Conservation (phyloP, 2,888 invertebrate species). For the Agonopterix arenella region DNA sequence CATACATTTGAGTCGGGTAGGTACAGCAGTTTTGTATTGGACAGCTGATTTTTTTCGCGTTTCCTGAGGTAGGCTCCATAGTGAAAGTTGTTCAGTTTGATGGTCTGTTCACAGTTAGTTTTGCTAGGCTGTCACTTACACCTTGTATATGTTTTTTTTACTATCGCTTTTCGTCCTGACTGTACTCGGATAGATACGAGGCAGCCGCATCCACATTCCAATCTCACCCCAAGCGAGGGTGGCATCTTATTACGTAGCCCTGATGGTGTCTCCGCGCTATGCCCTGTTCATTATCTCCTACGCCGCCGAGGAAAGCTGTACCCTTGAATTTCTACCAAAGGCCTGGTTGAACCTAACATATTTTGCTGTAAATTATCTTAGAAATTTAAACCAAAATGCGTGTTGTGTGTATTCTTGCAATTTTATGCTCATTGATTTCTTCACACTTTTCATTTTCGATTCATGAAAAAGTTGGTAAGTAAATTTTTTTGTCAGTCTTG, state of each 20-base stretch:
- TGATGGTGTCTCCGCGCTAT: slow-evolving; percentile 11
- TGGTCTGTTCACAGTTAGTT: too few species aligned
- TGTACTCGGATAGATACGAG: neutral
- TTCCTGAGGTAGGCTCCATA: too few species aligned
- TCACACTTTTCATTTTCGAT: slow-evolving; percentile 39
- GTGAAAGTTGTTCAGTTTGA: too few species aligned
- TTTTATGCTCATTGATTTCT: slow-evolving; percentile 38
- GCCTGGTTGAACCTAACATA: neutral
- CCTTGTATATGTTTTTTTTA: too few species aligned
- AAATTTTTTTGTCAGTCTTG: neutral
- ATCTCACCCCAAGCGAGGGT: slow-evolving; percentile 4
- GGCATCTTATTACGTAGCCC: slow-evolving; percentile 10
- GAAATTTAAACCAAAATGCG: slow-evolving; percentile 26
- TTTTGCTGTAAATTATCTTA: neutral
- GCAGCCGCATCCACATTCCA: slow-evolving; percentile 7
- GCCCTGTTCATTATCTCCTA: slow-evolving; percentile 24
- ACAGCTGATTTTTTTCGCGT: too few species aligned
- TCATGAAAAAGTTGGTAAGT: slow-evolving; percentile 37
- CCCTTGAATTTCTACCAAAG: neutral
- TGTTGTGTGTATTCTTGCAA: slow-evolving; percentile 27
- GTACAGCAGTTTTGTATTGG: too few species aligned
- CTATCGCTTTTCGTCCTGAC: slow-evolving; percentile 1
- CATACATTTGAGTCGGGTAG: too few species aligned
- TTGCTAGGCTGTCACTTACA: too few species aligned
- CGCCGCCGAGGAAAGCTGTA: slow-evolving; percentile 13